Base-by-base conservation (phyloP, 2,113 vertebrate genomes). In the Prochilodus magdalenae region DNA sequence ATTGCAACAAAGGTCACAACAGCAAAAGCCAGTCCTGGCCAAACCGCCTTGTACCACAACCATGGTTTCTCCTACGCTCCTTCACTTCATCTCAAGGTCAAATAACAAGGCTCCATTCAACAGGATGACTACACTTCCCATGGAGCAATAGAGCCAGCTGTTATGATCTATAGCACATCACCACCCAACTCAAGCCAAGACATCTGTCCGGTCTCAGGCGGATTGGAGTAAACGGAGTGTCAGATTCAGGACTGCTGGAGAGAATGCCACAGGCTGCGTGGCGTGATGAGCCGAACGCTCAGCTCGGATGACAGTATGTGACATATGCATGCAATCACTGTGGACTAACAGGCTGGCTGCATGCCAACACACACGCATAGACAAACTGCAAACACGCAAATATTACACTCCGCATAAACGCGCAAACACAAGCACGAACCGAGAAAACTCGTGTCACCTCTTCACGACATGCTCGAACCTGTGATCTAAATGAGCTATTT, bases 1-100 rank as follows among this genome's bases (percentile, higher is more conserved):
- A n/a, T n/a, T n/a, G n/a, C n/a, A n/a, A n/a, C n/a, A n/a, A n/a
- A n/a, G n/a, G n/a, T n/a, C n/a, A n/a, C n/a, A n/a, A n/a, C n/a
- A n/a, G n/a, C n/a, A n/a, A n/a, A n/a, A n/a, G n/a, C n/a, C n/a
- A n/a, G n/a, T n/a, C n/a, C n/a, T n/a, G n/a, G n/a, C n/a, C n/a
- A n/a, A n/a, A n/a, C n/a, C n/a, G n/a, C n/a, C n/a, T n/a, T n/a
- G n/a, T n/a, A n/a, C n/a, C n/a, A n/a, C n/a, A n/a, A n/a, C n/a
- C n/a, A n/a, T n/a, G n/a, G n/a, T n/a, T n/a, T 0, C 26, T 14
- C 26, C 10, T 24, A n/a, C 24, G 7, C 44, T 30, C 70, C 49
- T n/a, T 49, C 26, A 11, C 71, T 55, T 53, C 22, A 62, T 44
- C 36, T 75, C 73, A 75, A 75, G 73, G 73, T 75, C 73, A 75